These are phyloP conservation scores for Sakesphorus luctuosus DNA, from an alignment of 2,113 vertebrate species.

Conservation along the genomic window DNA sequence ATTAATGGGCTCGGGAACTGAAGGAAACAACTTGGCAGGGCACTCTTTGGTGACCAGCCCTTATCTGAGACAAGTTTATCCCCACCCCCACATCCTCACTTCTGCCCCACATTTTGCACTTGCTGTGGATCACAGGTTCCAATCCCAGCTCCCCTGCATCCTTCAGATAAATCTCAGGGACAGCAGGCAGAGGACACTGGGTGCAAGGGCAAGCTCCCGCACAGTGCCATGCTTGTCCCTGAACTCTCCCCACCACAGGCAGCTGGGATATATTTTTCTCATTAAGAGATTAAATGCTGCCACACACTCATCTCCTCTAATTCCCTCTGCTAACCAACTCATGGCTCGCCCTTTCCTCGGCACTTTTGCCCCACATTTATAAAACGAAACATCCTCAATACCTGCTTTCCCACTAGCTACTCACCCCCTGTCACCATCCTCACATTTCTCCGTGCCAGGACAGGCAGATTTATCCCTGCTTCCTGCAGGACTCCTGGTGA, in stretches of 20 bases:
- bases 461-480: background rate
- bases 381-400: background rate
- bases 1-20: constrained; percentile 10
- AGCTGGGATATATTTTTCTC: constrained; percentile 24
- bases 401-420: background rate
- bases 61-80: background rate
- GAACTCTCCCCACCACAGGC: background rate
- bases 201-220: background rate
- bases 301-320: background rate
- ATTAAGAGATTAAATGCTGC: constrained; percentile 36
- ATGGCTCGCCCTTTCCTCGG: accelerated
- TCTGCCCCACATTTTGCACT: background rate
- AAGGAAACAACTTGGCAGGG: constrained; percentile 34
- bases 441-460: background rate
- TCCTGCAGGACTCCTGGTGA: background rate
- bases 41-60: background rate
- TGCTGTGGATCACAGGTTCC: background rate
- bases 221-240: background rate
- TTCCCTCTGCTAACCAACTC: background rate
- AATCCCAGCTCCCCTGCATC: background rate
- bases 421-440: background rate
- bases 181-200: background rate
- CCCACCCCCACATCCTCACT: background rate
- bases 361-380: background rate
- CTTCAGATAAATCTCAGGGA: background rate